A percentile compares a stretch with the other conserved stretches of the same genome.
phyloP scores from a whole-genome alignment of 2,797 vertebrate species.

The Numenius phaeopus region DNA sequence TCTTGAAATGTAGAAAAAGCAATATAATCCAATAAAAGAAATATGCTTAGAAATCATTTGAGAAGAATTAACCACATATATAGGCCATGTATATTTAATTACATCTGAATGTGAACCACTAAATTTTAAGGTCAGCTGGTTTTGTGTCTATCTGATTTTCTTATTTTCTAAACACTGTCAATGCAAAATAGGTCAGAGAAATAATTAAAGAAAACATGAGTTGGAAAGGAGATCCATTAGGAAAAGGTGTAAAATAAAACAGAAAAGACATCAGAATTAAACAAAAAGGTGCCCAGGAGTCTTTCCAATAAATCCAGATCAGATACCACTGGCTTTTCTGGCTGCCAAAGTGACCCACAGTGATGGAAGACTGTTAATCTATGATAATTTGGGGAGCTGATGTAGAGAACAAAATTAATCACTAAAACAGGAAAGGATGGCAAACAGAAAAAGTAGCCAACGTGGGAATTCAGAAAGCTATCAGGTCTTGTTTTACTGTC shows the following conservation, averaged over 20 bases:
- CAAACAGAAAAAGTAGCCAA: not conserved
- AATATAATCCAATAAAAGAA: constrained; percentile 8
- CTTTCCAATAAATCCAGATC: not conserved
- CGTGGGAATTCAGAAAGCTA: not conserved
- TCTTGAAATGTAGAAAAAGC: constrained; percentile 8
- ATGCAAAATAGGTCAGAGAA: not conserved
- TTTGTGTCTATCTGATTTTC: not conserved
- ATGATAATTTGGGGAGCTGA: not conserved
- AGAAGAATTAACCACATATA: not conserved
- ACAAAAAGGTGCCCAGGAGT: not conserved
- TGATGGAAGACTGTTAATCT: not conserved
- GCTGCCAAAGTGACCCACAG: not conserved
- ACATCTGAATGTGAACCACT: not conserved
- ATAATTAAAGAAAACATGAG: not conserved
- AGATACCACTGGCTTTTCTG: not conserved
- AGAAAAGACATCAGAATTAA: not conserved
- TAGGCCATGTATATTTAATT: not conserved
- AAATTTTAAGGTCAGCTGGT: not conserved
- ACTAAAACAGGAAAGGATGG: not conserved
- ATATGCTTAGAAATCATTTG: not conserved
- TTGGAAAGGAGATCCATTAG: not conserved
- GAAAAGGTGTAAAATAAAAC: not conserved
- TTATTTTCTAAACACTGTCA: not conserved
- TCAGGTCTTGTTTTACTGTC: not conserved
- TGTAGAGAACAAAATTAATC: not conserved